These are phyloP conservation scores for Jaculus jaculus DNA, from an alignment of 2,113 vertebrate species.

Conservation along the genomic window DNA sequence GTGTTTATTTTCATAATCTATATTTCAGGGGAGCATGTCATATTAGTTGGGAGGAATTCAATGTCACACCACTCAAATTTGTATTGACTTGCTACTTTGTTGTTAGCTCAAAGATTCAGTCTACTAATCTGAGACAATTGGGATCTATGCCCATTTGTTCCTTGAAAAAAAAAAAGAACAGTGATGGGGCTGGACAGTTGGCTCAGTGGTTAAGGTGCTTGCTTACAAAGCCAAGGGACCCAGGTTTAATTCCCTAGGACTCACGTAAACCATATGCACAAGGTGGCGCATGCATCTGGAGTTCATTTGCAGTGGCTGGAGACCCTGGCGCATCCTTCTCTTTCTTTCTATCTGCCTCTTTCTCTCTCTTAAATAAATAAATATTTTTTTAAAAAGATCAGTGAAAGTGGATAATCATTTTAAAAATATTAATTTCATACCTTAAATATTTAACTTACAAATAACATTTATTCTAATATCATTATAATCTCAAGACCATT, in stretches of 20 bases:
- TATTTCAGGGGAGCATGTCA: background rate
- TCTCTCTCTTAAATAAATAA: too few relatives aligned
- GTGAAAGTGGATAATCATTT: background rate
- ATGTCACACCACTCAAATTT: background rate
- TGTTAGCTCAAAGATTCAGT: background rate
- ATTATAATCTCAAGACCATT: background rate
- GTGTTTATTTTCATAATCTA: conserved; percentile 19
- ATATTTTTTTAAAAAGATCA: background rate
- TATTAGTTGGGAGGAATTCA: conserved; percentile 8
- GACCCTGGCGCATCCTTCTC: too few relatives aligned
- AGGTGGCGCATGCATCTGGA: too few relatives aligned
- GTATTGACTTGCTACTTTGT: background rate
- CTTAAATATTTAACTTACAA: conserved; percentile 13
- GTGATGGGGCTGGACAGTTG: background rate
- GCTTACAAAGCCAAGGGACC: too few relatives aligned
- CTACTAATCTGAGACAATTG: conserved; percentile 7
- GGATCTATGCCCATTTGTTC: background rate
- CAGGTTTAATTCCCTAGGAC: too few relatives aligned
- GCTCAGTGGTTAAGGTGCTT: too few relatives aligned
- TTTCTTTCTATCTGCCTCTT: too few relatives aligned
- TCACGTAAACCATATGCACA: too few relatives aligned
- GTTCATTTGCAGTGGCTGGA: too few relatives aligned
- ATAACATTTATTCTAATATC: background rate
- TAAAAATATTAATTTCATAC: background rate
- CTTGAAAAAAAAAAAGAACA: background rate